A percentile compares a stretch with the other conserved stretches of the same genome.
phyloP scores from a whole-genome alignment of 2,797 vertebrate genomes.

The Passerculus sandwichensis region DNA sequence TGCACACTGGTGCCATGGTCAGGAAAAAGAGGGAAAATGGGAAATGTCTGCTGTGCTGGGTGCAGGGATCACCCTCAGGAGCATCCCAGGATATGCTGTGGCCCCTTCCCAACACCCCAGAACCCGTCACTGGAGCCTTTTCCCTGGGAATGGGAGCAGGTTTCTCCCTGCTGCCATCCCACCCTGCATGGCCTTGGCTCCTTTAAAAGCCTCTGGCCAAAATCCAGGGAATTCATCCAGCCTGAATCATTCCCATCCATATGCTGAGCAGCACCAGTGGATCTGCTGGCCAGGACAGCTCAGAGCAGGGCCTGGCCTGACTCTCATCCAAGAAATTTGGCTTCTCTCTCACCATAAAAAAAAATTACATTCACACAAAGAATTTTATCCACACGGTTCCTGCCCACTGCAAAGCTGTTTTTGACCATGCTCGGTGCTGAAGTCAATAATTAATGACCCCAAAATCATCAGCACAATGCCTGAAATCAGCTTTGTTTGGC shows the following conservation, averaged over 20 bases:
- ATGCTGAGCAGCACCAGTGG: neutral
- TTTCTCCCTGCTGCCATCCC: neutral
- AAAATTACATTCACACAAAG: neutral
- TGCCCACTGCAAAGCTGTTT: neutral
- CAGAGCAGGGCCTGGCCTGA: neutral
- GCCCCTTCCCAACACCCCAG: neutral
- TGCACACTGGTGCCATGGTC: neutral
- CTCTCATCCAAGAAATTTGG: neutral
- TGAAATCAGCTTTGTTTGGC: neutral
- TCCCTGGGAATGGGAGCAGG: neutral
- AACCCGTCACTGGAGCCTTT: neutral
- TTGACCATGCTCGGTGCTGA: neutral
- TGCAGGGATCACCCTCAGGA: neutral
- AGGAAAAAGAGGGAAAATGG: neutral
- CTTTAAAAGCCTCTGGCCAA: neutral
- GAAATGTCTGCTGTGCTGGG: neutral
- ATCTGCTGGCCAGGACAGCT: neutral
- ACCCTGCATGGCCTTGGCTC: neutral
- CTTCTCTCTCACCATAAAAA: neutral
- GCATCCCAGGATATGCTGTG: neutral
- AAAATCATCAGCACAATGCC: neutral
- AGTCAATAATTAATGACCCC: neutral
- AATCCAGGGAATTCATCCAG: slow-evolving; percentile 20
- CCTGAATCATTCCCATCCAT: slow-evolving; percentile 47
- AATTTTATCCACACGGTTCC: neutral